Base-by-base conservation (phyloP, 2,888 invertebrate species). In the Cantharis lateralis region DNA sequence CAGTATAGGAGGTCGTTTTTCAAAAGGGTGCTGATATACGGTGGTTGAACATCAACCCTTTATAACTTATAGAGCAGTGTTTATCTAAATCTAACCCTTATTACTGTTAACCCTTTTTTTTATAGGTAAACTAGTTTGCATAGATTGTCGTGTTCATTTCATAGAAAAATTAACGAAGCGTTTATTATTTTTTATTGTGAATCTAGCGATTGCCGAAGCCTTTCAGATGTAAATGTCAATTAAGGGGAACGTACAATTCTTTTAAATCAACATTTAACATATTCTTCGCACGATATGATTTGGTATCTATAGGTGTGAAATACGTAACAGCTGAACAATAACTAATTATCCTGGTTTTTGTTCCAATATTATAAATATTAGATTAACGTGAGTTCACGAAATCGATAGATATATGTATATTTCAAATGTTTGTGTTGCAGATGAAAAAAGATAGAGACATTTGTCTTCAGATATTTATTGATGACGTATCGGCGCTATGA, bases 1-100 rank as follows among this genome's bases (percentile, higher is more conserved):
- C 80, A 72, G 78, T 75, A 78, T 75, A 68, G 72, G 78, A 80
- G 81, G 80, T 80, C 81, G 82, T 82, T 83, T 84, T 84, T 83
- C 81, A 82, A 80, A 80, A 79, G 79, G 81, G 80, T 76, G 76
- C 72, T 75, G 71, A 70, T 76, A 71, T 77, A 75, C 76, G 76
- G 77, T 77, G 81, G 80, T 76, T 80, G 81, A 76, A 79, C 80
- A 80, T 76, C 74, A 79, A 79, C 81, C 80, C 80, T 75, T 76
- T 80, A 79, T 78, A 78, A 78, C 79, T 79, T 80, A 78, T 77
- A 72, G 78, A 78, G 79, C 74, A 76, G 79, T 71, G 77, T 80
- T 79, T 79, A 77, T 78, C 71, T 78, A 78, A 81, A 77, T 78
- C 71, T 79, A 78, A 81, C 80, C 80, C 78, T 75, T 79, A 80